Percentiles rank a stretch among this genome's conserved stretches.
Conservation (phyloP, 2,797 vertebrate species). For the Phataginus tetradactyla region DNA sequence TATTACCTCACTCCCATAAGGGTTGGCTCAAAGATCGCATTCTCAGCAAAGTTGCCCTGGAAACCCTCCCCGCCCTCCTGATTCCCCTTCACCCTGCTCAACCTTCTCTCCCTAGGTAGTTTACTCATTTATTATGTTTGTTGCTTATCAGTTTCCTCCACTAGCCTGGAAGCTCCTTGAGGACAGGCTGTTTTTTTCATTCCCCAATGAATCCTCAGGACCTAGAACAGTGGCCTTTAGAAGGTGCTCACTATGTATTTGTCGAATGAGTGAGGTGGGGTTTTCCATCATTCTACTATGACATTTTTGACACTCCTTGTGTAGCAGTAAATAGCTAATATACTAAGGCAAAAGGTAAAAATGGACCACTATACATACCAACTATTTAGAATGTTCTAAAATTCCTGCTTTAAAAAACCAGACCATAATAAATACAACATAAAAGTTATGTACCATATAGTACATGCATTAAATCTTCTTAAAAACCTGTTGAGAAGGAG, state of each 20-base stretch:
- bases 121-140: neutral
- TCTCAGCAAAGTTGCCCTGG: neutral
- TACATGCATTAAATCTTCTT: neutral
- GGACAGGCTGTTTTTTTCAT: neutral
- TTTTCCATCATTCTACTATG: neutral
- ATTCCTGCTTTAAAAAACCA: neutral
- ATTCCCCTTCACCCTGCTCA: neutral
- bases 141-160: neutral
- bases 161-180: neutral
- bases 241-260: neutral
- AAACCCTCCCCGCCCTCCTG: neutral
- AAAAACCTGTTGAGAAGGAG: neutral
- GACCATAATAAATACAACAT: neutral
- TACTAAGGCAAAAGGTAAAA: conserved; percentile 5
- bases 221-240: neutral
- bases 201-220: neutral
- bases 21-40: neutral
- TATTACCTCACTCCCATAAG: neutral
- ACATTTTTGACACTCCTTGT: neutral
- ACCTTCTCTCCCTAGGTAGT: neutral
- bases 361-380: neutral
- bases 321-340: neutral
- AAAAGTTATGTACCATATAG: no score
- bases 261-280: neutral
- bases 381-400: neutral